Evolutionary conservation across 2,888 invertebrate species (phyloP), one percentile per base, ranked within the genome.

Genomic region (Drosophila siamana): DNA sequence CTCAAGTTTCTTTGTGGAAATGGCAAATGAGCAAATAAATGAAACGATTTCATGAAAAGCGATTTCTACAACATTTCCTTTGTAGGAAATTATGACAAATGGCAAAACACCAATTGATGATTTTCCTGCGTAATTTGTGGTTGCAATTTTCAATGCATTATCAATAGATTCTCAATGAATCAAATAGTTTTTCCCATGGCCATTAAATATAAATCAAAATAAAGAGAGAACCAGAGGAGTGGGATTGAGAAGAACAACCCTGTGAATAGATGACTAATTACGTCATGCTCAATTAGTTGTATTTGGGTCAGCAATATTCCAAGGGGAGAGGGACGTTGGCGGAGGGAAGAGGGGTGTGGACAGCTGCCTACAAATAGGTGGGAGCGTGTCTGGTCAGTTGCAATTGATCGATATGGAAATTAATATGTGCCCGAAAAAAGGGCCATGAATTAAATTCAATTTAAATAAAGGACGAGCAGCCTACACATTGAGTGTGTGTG

Each of bases 211-310:
- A 43, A 61, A 46, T 48, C 55, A 54, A 57, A 69, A 64, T 55
- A 69, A 33, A 16, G 28, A 52, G 24, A 52, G 13, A 30, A 16
- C 4, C 9, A 9, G 6, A 26, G 16, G 19, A 41, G 9, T 11
- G 16, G 41, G 13, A 63, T 43, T 41, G 68, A 60, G 63, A 59
- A 51, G 62, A 69, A 52, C 62, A 41, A 64, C 61, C 71, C 73
- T 41, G 65, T 41, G 51, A 73, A 80, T 79, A 72, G 74, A 64
- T 74, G 81, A 76, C 88, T 85, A 86, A 85, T 85, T 88, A 88
- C 87, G 85, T 86, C 85, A 85, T 60, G 88, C 72, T 66, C 88
- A 85, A 88, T 85, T 85, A 86, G 85, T 69, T 65, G 67, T 74
- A 80, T 86, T 84, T 83, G 74, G 84, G 88, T 87, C 88, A 77